Percentiles rank a stretch among this genome's conserved stretches.
Conservation (phyloP, 2,888 invertebrate species). For the Dorcus parallelipipedus region DNA sequence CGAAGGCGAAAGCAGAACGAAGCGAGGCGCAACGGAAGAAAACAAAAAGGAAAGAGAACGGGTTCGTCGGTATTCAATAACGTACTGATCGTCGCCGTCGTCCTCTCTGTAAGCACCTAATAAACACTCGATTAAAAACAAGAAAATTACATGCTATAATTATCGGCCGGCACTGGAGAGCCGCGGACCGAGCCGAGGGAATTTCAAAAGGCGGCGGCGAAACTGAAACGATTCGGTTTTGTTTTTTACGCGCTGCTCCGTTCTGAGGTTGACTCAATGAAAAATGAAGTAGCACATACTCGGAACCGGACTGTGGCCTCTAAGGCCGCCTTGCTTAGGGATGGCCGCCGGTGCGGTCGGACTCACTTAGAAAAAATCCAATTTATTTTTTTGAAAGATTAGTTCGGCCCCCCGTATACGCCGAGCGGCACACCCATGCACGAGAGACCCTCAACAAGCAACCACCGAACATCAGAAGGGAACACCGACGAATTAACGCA, state of each 20-base stretch:
- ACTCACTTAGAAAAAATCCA: slow-evolving; percentile 40
- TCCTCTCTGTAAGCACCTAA: not conserved
- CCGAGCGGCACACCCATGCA: not conserved
- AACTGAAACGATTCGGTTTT: slow-evolving; percentile 29
- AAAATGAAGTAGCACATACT: slow-evolving; percentile 42
- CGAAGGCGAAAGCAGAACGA: not conserved
- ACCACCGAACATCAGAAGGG: too few species aligned
- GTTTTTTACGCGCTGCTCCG: slow-evolving; percentile 25
- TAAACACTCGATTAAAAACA: slow-evolving; percentile 13
- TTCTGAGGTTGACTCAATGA: slow-evolving; percentile 41
- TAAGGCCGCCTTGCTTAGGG: slow-evolving; percentile 22
- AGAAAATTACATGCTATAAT: slow-evolving; percentile 17
- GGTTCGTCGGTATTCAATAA: not conserved
- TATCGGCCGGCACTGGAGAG: slow-evolving; percentile 1
- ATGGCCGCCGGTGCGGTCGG: slow-evolving; percentile 26
- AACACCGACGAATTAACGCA: too few species aligned
- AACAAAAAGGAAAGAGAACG: not conserved
- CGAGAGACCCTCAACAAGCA: too few species aligned
- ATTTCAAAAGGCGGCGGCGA: slow-evolving; percentile 28
- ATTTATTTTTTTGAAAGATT: slow-evolving; percentile 39
- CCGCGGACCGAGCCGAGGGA: not conserved
- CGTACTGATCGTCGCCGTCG: not conserved
- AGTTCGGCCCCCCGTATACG: not conserved
- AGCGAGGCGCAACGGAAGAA: not conserved
- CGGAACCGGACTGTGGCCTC: slow-evolving; percentile 19